Evolutionary conservation across 2,113 vertebrate genomes (phyloP).

Genomic region (Mionectes macconnelli): DNA sequence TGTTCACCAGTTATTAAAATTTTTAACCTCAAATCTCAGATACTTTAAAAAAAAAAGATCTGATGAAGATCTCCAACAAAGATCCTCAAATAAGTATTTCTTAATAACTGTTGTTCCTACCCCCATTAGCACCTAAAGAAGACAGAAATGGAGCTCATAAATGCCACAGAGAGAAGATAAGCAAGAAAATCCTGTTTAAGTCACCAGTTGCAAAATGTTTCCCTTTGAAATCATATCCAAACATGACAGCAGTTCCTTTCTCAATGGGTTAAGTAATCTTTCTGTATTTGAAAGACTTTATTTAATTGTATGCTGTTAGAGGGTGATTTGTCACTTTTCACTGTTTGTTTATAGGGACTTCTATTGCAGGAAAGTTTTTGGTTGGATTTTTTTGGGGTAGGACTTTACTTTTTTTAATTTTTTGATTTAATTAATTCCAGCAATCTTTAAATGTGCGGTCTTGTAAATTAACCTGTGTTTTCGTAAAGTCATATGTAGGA

Average conservation of each 20-base stretch:
- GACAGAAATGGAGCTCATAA: background rate
- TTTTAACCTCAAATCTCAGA: background rate
- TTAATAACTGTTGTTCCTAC: background rate
- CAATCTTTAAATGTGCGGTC: background rate
- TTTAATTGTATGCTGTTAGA: background rate
- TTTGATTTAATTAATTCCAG: background rate
- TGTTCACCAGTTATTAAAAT: background rate
- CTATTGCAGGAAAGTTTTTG: background rate
- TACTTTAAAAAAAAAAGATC: background rate
- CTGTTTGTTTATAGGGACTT: background rate
- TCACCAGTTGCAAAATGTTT: background rate
- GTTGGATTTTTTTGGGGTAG: background rate
- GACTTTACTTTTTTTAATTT: background rate
- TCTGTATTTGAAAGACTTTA: background rate
- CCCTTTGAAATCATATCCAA: background rate
- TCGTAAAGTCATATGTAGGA: background rate
- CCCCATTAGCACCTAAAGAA: background rate
- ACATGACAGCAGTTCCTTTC: background rate
- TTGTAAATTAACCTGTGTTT: background rate
- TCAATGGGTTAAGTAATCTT: background rate
- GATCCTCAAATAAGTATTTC: background rate
- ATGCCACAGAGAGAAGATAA: background rate
- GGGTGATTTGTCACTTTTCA: background rate
- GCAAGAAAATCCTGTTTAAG: background rate
- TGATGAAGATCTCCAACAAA: background rate